These are phyloP conservation scores for Spermophilus dauricus DNA, from an alignment of 2,113 vertebrate species.

Conservation along the genomic window DNA sequence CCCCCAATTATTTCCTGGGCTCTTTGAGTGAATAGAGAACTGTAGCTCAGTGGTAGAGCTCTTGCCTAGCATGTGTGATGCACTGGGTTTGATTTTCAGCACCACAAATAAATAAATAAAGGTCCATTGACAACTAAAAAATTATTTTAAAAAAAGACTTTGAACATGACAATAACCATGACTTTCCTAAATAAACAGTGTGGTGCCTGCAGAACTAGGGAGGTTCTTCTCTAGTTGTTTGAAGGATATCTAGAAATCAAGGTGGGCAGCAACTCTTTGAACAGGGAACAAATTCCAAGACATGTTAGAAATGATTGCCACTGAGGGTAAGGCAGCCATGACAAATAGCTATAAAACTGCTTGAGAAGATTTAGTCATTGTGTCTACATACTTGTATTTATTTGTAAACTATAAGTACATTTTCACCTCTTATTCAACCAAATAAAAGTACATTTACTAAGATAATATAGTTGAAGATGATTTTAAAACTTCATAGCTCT, in stretches of 20 bases:
- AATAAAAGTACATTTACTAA: constrained; percentile 17
- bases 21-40: constrained; percentile 77
- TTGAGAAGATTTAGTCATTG: neutral
- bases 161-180: neutral
- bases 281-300: neutral
- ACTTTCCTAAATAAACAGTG: neutral
- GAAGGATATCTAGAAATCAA: neutral
- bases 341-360: neutral
- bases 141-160: neutral
- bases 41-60: neutral
- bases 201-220: neutral
- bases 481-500: neutral
- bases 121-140: no score
- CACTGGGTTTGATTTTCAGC: no score
- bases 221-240: neutral
- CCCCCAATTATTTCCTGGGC: constrained; percentile 64
- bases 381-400: neutral
- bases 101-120: no score
- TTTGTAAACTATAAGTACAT: constrained; percentile 4
- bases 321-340: neutral
- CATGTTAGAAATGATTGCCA: neutral
- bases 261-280: neutral
- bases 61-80: no score
- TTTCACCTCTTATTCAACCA: constrained; percentile 15
- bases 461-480: constrained; percentile 3